Base-by-base conservation (phyloP, 2,113 vertebrate genomes). In the Parotia lawesii region DNA sequence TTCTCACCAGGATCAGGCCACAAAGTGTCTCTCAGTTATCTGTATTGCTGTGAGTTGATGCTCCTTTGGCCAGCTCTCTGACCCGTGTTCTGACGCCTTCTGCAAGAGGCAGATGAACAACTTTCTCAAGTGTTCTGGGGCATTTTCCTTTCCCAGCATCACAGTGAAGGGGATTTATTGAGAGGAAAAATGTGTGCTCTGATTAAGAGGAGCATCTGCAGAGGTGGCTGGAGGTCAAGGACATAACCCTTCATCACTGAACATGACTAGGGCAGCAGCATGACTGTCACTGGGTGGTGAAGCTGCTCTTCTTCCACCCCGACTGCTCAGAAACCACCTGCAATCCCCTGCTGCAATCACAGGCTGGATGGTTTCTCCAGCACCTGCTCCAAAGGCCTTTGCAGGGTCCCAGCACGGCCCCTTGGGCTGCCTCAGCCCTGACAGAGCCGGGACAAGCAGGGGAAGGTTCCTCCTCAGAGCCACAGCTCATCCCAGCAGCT, bases 31-130 rank as follows among this genome's bases (percentile, higher is more conserved):
- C 14, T 1, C 28, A 27, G 25, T 54, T 60, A 22, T 0, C 61
- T 44, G 19, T 56, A 10, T 14, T 1, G 3, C 72, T 62, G 1
- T 7, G 14, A 42, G 31, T 23, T 1, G 0, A 16, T 40, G 29
- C 3, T 42, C 27, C 50, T 73, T 73, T 60, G 78, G 44, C 53
- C 35, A 73, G 10, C 47, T 42, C 40, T 67, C 38, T 74, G 56
- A 51, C 24, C 17, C n/a, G 18, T 0, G 0, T 25, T 73, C 35
- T 33, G 2, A 18, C 3, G 12, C 57, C 48, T 71, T 28, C 25
- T 74, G 53, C 40, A 65, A 58, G 67, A 73, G 62, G 38, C 10
- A 70, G n/a, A 60, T 51, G 4, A 77, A 14, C 44, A 58, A 48
- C 21, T 87, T 58, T 21, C 25, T 89, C 64, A 25, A 33, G 38